These are phyloP conservation scores for Lepetodrilus schrolli DNA, from an alignment of 2,888 invertebrate genomes.

Conservation along the genomic window DNA sequence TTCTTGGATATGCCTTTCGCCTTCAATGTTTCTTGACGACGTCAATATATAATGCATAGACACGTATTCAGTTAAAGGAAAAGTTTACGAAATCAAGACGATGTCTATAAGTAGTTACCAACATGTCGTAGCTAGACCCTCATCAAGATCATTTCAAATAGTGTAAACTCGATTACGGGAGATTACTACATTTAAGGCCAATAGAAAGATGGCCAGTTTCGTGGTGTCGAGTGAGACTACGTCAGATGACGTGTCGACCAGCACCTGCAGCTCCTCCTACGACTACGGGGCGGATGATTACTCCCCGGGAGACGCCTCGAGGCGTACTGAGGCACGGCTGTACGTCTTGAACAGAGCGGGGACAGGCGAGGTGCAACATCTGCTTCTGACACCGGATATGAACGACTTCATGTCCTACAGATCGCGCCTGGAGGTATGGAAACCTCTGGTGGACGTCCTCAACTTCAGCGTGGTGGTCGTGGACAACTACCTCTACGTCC, in stretches of 20 bases:
- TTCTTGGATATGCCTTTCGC: too few relatives aligned
- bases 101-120: too few relatives aligned
- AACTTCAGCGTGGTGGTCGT: conserved; percentile 62
- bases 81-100: too few relatives aligned
- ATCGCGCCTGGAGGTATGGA: conserved; percentile 57
- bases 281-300: conserved; percentile 27
- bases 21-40: too few relatives aligned
- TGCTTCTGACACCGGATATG: conserved; percentile 51
- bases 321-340: conserved; percentile 52
- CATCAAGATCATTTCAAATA: too few relatives aligned
- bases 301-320: conserved; percentile 13
- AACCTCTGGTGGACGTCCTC: conserved; percentile 49
- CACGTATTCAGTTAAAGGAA: too few relatives aligned
- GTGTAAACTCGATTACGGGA: too few relatives aligned
- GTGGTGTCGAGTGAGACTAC: neutral
- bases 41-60: too few relatives aligned
- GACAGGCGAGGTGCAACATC: conserved; percentile 59
- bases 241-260: conserved; percentile 29
- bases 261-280: conserved; percentile 22
- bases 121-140: too few relatives aligned
- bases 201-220: neutral
- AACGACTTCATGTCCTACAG: conserved; percentile 52
- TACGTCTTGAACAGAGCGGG: conserved; percentile 61
- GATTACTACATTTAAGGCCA: too few relatives aligned
- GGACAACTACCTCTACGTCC: conserved; percentile 58